Evolutionary conservation across 2,797 vertebrate genomes (phyloP).

Genomic region (Anomalospiza imberbis): DNA sequence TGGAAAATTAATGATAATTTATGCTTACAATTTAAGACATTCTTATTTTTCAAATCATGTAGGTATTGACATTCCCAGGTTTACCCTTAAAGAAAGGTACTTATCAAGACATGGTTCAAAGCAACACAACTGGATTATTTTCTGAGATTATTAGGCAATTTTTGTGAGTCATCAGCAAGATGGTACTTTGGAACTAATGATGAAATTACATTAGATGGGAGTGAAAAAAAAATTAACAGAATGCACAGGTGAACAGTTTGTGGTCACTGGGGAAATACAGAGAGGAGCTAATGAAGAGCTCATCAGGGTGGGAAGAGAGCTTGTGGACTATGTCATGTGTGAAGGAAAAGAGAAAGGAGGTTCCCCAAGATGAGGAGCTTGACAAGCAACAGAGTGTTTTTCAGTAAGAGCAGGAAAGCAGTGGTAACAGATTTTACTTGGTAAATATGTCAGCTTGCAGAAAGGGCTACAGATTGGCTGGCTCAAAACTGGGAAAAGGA

Average conservation of each 20-base stretch:
- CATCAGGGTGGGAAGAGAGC: neutral
- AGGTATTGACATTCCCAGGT: neutral
- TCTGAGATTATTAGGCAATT: neutral
- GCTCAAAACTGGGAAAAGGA: slow-evolving; percentile 46
- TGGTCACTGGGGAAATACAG: neutral
- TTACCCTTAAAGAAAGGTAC: neutral
- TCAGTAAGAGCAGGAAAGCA: neutral
- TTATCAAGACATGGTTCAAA: neutral
- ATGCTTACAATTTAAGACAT: neutral
- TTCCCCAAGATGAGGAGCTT: neutral
- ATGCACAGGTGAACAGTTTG: neutral
- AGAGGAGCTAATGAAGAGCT: neutral
- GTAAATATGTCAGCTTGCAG: slow-evolving; percentile 52
- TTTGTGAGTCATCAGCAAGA: neutral
- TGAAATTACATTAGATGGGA: neutral
- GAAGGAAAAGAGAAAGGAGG: neutral
- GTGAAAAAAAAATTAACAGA: neutral
- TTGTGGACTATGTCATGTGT: neutral
- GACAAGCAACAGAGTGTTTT: slow-evolving; percentile 23
- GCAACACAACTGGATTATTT: neutral
- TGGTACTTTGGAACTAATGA: neutral
- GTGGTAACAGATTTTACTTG: slow-evolving; percentile 42
- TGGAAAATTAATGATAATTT: slow-evolving; percentile 10
- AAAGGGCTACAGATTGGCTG: slow-evolving; percentile 42
- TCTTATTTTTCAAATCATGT: neutral